Percentiles rank a stretch among this genome's conserved stretches.
Conservation (phyloP, 2,888 invertebrate genomes). For the Andrena camellia region DNA sequence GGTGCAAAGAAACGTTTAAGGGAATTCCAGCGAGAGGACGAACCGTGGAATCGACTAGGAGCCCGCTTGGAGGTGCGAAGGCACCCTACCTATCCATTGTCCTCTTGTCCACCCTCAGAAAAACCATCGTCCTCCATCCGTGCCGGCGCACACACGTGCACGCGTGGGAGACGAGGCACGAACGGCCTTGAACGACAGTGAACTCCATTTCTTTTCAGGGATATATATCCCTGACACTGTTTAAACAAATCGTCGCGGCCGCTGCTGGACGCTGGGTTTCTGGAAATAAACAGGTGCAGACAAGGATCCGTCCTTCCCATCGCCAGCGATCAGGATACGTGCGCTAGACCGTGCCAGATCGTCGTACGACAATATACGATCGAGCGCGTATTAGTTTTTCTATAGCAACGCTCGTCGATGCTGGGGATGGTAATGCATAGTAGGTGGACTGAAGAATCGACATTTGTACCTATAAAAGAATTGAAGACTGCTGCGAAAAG, state of each 20-base stretch:
- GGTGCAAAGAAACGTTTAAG: conserved; percentile 40
- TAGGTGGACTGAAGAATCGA: too few relatives aligned
- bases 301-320: background rate
- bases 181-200: conserved; percentile 37
- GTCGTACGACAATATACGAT: conserved; percentile 13
- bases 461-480: too few relatives aligned
- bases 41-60: conserved; percentile 59
- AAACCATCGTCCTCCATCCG: conserved; percentile 38
- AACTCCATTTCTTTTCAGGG: conserved; percentile 3
- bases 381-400: background rate
- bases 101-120: conserved; percentile 52
- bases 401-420: background rate
- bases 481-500: too few relatives aligned
- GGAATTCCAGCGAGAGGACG: conserved; percentile 51
- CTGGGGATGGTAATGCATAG: too few relatives aligned
- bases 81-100: conserved; percentile 73
- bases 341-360: background rate
- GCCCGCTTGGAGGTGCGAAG: conserved; percentile 74
- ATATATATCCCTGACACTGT: conserved; percentile 59
- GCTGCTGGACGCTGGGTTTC: background rate
- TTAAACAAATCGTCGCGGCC: conserved; percentile 42
- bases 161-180: conserved; percentile 40
- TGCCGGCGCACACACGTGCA: conserved; percentile 23
- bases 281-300: conserved; percentile 37
- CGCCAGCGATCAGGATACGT: background rate